These are phyloP conservation scores for Oophaga pumilio DNA, from an alignment of 2,113 vertebrate genomes.

Conservation along the genomic window DNA sequence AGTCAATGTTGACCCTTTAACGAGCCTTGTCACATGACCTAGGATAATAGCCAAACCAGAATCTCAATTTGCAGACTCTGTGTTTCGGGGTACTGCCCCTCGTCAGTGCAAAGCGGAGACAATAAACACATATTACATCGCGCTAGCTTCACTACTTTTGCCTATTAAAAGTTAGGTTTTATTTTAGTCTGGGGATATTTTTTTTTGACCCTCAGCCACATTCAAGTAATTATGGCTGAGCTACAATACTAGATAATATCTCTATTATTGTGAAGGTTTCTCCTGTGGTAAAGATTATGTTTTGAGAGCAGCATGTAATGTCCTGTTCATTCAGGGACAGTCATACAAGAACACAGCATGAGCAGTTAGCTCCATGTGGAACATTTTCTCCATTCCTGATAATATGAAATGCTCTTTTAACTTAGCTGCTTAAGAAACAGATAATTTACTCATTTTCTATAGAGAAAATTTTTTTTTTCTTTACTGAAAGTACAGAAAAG, in stretches of 20 bases:
- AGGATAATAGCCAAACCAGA: too few relatives aligned
- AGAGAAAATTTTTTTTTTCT: neutral
- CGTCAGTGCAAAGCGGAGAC: too few relatives aligned
- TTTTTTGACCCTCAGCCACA: too few relatives aligned
- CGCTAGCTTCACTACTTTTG: too few relatives aligned
- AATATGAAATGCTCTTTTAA: constrained; percentile 1
- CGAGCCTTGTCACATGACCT: too few relatives aligned
- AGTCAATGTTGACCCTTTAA: too few relatives aligned
- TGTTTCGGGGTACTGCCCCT: too few relatives aligned
- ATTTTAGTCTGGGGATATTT: too few relatives aligned
- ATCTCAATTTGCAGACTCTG: too few relatives aligned
- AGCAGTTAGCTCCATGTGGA: neutral
- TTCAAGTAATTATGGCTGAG: too few relatives aligned
- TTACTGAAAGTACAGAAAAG: neutral
- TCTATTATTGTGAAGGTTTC: neutral
- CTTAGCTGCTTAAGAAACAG: constrained; percentile 56
- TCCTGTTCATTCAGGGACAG: neutral
- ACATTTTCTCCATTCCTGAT: constrained; percentile 7
- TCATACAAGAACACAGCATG: neutral
- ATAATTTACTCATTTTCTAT: neutral
- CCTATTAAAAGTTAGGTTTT: too few relatives aligned
- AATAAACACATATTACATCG: too few relatives aligned
- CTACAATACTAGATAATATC: neutral
- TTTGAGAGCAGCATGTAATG: neutral
- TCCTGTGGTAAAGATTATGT: neutral